Percentiles rank a stretch among this genome's conserved stretches.
These are phyloP conservation scores for Gambusia holbrooki DNA, from an alignment of 2,113 vertebrate species.

Conservation along the genomic window DNA sequence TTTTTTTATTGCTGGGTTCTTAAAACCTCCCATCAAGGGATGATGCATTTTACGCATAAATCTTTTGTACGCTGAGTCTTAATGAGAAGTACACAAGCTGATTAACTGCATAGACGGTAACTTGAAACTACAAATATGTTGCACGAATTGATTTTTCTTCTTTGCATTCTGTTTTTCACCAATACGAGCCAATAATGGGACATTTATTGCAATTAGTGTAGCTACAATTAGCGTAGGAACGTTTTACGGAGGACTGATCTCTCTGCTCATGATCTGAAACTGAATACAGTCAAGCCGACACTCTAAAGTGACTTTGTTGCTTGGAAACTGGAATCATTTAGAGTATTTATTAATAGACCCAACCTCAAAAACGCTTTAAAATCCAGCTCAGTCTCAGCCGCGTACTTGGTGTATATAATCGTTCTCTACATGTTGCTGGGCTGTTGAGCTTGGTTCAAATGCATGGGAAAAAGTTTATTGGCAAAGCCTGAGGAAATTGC, in stretches of 20 bases:
- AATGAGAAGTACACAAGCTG: background rate
- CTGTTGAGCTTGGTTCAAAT: conserved; percentile 85
- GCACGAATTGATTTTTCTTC: background rate
- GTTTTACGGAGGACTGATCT: conserved; percentile 11
- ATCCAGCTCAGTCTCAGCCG: conserved; percentile 13
- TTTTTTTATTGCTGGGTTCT: background rate
- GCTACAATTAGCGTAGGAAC: background rate
- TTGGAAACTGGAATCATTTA: conserved; percentile 61
- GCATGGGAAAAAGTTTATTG: conserved; percentile 91
- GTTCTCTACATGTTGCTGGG: conserved; percentile 64
- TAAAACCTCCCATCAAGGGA: background rate
- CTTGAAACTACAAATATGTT: background rate
- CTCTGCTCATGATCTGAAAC: conserved; percentile 7
- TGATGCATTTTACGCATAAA: conserved; percentile 5
- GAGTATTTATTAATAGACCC: conserved; percentile 19
- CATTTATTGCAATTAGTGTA: conserved; percentile 6
- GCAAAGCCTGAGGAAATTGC: conserved; percentile 89
- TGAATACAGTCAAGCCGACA: conserved; percentile 15
- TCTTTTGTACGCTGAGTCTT: background rate
- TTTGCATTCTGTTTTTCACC: background rate
- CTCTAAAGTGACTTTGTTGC: conserved; percentile 45
- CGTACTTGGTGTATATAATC: conserved; percentile 27
- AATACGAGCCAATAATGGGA: background rate
- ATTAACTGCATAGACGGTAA: conserved; percentile 5
- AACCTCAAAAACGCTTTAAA: conserved; percentile 22